Evolutionary conservation across 92 coral and sea anemone species (phyloP).

Genomic region (Pocillopora grandis): DNA sequence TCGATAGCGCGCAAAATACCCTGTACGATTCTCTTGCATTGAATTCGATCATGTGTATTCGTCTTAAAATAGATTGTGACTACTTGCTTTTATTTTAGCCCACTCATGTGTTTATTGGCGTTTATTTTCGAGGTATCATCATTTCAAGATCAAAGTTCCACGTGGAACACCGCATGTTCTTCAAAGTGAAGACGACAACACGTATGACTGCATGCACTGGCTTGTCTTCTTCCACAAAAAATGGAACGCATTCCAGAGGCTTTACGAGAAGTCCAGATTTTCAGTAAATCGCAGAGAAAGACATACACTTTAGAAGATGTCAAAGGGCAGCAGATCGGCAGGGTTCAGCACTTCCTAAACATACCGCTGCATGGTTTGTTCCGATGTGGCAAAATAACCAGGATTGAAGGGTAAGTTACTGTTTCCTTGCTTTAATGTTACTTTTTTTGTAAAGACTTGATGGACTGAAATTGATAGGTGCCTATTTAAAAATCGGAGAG

Average conservation of each 20-base stretch:
- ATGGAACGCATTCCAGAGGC: constrained; percentile 28
- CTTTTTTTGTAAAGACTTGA: too few species aligned
- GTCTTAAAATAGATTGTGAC: too few species aligned
- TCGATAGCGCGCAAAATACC: too few species aligned
- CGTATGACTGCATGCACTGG: constrained; percentile 29
- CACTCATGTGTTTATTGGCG: constrained; percentile 25
- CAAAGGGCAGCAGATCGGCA: constrained; percentile 33
- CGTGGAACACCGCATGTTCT: constrained; percentile 28
- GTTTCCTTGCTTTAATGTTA: too few species aligned
- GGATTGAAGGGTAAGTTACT: too few species aligned
- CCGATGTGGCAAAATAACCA: too few species aligned
- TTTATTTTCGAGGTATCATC: constrained; percentile 25
- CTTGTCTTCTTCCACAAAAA: constrained; percentile 32
- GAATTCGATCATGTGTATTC: too few species aligned
- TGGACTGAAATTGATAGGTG: too few species aligned
- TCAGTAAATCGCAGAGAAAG: constrained; percentile 38
- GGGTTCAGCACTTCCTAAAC: constrained; percentile 21
- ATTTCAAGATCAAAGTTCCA: constrained; percentile 43
- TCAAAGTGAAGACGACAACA: constrained; percentile 21
- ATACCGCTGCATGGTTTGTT: too few species aligned
- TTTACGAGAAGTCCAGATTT: constrained; percentile 22
- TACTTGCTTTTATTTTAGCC: neutral
- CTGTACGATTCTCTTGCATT: too few species aligned
- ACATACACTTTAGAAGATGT: constrained; percentile 35
- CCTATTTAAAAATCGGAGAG: too few species aligned